Conservation (phyloP, 2,113 vertebrate species). For the Triplophysa siluroides region DNA sequence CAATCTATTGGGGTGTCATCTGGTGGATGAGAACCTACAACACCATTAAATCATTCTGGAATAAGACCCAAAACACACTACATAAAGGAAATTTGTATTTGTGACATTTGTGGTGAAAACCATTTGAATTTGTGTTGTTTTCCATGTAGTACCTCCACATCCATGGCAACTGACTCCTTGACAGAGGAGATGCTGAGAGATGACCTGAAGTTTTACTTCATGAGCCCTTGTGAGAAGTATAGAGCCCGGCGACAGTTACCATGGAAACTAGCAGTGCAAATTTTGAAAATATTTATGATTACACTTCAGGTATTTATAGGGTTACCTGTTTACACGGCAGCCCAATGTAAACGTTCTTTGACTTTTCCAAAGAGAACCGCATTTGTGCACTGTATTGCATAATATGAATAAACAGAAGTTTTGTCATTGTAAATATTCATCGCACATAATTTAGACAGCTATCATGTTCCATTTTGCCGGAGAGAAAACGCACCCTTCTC, state of each 20-base stretch:
- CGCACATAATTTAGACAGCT: neutral
- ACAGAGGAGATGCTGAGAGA: conserved; percentile 81
- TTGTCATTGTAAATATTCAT: neutral
- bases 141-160: conserved; percentile 67
- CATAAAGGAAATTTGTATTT: too few relatives aligned
- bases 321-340: neutral
- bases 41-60: too few relatives aligned
- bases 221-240: conserved; percentile 98
- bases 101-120: too few relatives aligned
- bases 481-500: neutral
- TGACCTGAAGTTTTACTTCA: conserved; percentile 95
- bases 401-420: neutral
- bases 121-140: too few relatives aligned
- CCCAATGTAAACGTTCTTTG: neutral
- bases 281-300: conserved; percentile 96
- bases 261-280: conserved; percentile 93
- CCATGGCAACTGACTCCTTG: conserved; percentile 71
- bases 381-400: neutral
- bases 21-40: too few relatives aligned
- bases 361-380: neutral
- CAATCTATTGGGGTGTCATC: too few relatives aligned
- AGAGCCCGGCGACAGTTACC: conserved; percentile 84
- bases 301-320: conserved; percentile 84
- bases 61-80: too few relatives aligned
- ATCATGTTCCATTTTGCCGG: neutral